Percentiles rank a stretch among this genome's conserved stretches.
Conservation (phyloP, 2,888 invertebrate species). For the Sepioteuthis lessoniana region DNA sequence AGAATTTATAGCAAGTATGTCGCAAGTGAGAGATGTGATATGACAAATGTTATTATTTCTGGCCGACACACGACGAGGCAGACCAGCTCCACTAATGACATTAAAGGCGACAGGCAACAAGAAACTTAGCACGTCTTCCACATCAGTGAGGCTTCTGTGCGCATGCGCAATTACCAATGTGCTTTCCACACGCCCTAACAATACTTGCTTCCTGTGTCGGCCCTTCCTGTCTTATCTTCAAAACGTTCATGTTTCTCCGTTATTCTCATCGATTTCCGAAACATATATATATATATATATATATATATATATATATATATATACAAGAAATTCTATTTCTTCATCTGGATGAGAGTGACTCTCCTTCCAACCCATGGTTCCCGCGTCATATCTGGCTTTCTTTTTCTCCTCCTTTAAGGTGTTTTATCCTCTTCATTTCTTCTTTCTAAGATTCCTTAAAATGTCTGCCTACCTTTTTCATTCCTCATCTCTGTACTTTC, state of each 20-base stretch:
- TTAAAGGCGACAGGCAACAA: constrained; percentile 23
- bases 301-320: too few species aligned
- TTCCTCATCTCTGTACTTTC: too few species aligned
- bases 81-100: neutral
- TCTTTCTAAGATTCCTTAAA: too few species aligned
- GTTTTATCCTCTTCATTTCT: too few species aligned
- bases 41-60: constrained; percentile 21
- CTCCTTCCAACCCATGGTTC: too few species aligned
- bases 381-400: too few species aligned
- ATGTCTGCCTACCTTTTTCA: too few species aligned
- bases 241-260: neutral
- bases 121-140: constrained; percentile 20
- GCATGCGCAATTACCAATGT: neutral
- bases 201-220: neutral
- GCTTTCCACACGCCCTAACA: neutral
- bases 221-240: neutral
- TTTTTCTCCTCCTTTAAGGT: too few species aligned
- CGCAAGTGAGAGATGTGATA: neutral
- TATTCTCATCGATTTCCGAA: neutral
- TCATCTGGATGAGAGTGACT: too few species aligned
- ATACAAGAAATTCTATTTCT: too few species aligned
- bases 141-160: neutral
- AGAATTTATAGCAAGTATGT: neutral
- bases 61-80: neutral
- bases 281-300: neutral